These are phyloP conservation scores for Laothoe populi DNA, from an alignment of 2,888 invertebrate genomes.

Conservation along the genomic window DNA sequence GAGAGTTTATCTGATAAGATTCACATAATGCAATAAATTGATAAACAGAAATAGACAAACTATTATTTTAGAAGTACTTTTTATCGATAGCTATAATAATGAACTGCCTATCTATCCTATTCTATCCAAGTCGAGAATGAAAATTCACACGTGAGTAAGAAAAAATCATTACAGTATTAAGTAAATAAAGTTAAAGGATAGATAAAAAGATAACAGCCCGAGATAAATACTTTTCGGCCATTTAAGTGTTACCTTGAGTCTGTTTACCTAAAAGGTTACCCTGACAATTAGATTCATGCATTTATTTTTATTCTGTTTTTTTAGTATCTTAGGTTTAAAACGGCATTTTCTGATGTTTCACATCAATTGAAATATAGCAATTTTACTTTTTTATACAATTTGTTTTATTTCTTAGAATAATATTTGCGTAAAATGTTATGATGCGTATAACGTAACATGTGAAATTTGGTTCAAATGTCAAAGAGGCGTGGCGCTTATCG, in stretches of 20 bases:
- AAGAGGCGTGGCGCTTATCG: no score
- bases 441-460: no score
- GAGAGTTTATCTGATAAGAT: no score
- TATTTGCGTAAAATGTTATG: no score
- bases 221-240: constrained; percentile 25
- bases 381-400: no score
- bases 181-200: constrained; percentile 14
- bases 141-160: not conserved
- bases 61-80: no score
- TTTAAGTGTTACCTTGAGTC: constrained; percentile 8
- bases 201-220: constrained; percentile 24
- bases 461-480: no score
- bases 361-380: not conserved
- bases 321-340: not conserved
- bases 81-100: no score
- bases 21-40: not conserved
- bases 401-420: no score
- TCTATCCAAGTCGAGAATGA: not conserved
- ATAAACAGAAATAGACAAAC: no score
- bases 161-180: not conserved
- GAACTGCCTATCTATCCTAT: no score
- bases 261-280: constrained; percentile 22
- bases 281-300: constrained; percentile 4
- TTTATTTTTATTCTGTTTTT: not conserved
- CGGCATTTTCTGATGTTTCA: not conserved